Conservation (phyloP, 1,140 invertebrate genomes). For the Platorchestia sp. region DNA sequence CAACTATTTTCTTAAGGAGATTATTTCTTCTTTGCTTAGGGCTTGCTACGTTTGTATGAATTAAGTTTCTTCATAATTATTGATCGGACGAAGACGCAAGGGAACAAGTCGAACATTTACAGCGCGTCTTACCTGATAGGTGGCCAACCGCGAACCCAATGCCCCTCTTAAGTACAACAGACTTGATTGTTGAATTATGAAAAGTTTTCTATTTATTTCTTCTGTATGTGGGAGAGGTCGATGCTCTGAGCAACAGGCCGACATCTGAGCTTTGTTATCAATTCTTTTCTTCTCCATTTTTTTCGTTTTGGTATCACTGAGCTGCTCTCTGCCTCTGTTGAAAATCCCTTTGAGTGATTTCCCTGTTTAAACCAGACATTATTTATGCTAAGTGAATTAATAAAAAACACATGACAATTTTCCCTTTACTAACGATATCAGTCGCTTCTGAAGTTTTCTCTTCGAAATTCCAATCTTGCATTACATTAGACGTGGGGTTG, state of each 20-base stretch:
- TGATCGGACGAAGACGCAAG: too few relatives aligned
- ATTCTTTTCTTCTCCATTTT: not conserved
- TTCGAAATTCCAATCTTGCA: not conserved
- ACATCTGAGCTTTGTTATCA: not conserved
- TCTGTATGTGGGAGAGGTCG: not conserved
- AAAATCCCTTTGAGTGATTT: not conserved
- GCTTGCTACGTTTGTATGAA: too few relatives aligned
- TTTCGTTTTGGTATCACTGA: not conserved
- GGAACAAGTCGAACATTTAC: too few relatives aligned
- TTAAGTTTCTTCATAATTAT: too few relatives aligned
- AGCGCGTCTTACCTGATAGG: too few relatives aligned
- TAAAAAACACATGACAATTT: not conserved
- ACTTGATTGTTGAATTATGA: too few relatives aligned
- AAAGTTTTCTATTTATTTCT: not conserved
- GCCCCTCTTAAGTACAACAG: too few relatives aligned
- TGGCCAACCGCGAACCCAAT: too few relatives aligned
- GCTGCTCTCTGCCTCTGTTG: not conserved
- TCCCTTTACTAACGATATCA: not conserved
- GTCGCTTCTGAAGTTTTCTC: not conserved
- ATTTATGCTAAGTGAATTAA: not conserved
- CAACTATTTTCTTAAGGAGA: too few relatives aligned
- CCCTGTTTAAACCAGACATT: not conserved
- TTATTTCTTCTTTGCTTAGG: too few relatives aligned
- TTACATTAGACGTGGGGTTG: not conserved
- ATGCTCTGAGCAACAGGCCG: not conserved